Conservation (phyloP, 2,113 vertebrate species). For the Athene noctua region DNA sequence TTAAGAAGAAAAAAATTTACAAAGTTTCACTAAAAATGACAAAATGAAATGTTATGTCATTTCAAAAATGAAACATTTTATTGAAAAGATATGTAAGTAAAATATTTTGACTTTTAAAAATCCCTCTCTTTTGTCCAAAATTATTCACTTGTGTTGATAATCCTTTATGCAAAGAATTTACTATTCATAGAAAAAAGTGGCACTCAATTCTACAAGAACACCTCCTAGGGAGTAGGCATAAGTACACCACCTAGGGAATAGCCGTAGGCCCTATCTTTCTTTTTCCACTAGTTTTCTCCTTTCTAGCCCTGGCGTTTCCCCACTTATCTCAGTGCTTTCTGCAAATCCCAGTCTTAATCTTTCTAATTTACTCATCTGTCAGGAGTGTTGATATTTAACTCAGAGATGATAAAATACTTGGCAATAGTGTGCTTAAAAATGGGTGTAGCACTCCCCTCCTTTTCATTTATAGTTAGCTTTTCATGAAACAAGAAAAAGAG, state of each 20-base stretch:
- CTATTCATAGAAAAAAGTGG: not conserved
- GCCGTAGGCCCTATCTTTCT: not conserved
- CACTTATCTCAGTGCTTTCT: not conserved
- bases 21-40: not conserved
- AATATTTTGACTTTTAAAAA: not conserved
- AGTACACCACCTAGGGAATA: not conserved
- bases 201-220: not conserved
- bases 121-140: not conserved
- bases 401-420: not conserved
- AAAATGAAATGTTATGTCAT: not conserved
- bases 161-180: not conserved
- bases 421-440: not conserved
- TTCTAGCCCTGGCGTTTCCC: not conserved
- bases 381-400: not conserved
- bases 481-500: not conserved
- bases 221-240: not conserved
- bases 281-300: not conserved
- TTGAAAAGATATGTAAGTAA: not conserved
- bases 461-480: not conserved
- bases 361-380: not conserved
- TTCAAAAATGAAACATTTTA: not conserved
- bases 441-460: not conserved
- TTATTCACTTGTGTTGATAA: not conserved
- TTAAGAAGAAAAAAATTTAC: not conserved
- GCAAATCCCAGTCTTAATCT: not conserved